Conservation (phyloP, 2,797 vertebrate genomes). For the Neostethus bicornis region DNA sequence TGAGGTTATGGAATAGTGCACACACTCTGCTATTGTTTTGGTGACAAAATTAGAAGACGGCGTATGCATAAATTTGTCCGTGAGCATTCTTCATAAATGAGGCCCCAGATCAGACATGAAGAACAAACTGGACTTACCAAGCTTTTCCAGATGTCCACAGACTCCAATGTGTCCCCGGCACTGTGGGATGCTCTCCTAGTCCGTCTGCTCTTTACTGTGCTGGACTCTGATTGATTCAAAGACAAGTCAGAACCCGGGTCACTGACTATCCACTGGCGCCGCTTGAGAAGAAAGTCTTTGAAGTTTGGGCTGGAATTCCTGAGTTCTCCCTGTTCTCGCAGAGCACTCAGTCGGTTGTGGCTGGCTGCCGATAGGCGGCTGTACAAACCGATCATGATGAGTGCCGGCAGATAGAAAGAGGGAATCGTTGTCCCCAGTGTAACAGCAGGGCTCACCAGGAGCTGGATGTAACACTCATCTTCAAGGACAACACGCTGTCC, state of each 20-base stretch:
- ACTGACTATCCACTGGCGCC: slow-evolving; percentile 8
- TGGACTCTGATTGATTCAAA: slow-evolving; percentile 32
- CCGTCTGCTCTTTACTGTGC: not conserved
- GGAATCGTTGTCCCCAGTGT: slow-evolving; percentile 88
- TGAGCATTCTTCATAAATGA: too few relatives aligned
- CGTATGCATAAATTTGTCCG: too few relatives aligned
- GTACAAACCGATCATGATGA: slow-evolving; percentile 89
- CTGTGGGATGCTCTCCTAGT: slow-evolving; percentile 1
- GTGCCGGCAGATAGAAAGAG: slow-evolving; percentile 90
- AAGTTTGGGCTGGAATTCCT: slow-evolving; percentile 11
- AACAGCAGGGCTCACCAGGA: slow-evolving; percentile 86
- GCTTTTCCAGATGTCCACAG: not conserved
- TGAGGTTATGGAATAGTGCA: too few relatives aligned
- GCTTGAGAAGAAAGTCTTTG: slow-evolving; percentile 23
- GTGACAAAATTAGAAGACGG: too few relatives aligned
- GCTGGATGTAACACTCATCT: slow-evolving; percentile 86
- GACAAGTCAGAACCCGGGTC: slow-evolving; percentile 28
- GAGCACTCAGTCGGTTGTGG: slow-evolving; percentile 73
- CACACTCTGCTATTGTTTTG: too few relatives aligned
- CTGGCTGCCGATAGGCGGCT: slow-evolving; percentile 87
- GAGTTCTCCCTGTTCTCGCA: not conserved
- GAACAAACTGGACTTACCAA: slow-evolving; percentile 1
- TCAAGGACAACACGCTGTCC: slow-evolving; percentile 80
- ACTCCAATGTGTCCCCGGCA: slow-evolving; percentile 2
- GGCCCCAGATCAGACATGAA: not conserved